Evolutionary conservation across 2,888 invertebrate genomes (phyloP).

Genomic region (Lordiphosa andalusiaca): DNA sequence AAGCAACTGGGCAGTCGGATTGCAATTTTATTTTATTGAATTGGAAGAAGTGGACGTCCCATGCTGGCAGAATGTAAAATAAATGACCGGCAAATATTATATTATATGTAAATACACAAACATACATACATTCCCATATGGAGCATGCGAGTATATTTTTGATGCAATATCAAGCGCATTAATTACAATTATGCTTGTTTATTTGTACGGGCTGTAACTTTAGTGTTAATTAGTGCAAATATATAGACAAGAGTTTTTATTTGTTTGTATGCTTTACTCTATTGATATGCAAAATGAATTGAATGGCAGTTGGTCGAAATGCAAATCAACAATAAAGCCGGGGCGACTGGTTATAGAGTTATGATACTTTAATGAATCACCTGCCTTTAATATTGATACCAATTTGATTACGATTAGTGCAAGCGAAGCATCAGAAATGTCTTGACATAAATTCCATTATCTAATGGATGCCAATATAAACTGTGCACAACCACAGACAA

Average conservation of each 20-base stretch:
- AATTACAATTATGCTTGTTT: slow-evolving; percentile 62
- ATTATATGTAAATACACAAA: slow-evolving; percentile 15
- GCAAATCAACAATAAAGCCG: slow-evolving; percentile 10
- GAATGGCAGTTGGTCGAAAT: slow-evolving; percentile 41
- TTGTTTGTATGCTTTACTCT: slow-evolving; percentile 8
- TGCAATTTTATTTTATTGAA: slow-evolving; percentile 47
- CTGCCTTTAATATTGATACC: slow-evolving; percentile 13
- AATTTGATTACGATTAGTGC: slow-evolving; percentile 25
- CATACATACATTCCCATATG: background rate
- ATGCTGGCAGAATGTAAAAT: slow-evolving; percentile 17
- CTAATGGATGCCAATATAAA: slow-evolving; percentile 73
- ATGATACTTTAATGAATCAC: background rate
- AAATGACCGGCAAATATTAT: slow-evolving; percentile 25
- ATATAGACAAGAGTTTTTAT: slow-evolving; percentile 8
- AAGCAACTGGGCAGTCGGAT: slow-evolving; percentile 17
- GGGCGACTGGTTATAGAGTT: background rate
- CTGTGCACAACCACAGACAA: slow-evolving; percentile 16
- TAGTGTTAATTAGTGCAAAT: slow-evolving; percentile 41
- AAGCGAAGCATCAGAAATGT: slow-evolving; percentile 43
- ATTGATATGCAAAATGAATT: slow-evolving; percentile 43
- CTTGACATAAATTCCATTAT: slow-evolving; percentile 67
- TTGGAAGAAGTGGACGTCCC: slow-evolving; percentile 35
- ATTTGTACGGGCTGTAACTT: slow-evolving; percentile 45
- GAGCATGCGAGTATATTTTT: background rate
- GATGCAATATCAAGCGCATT: slow-evolving; percentile 34